These are phyloP conservation scores for Watsonalla binaria DNA, from an alignment of 2,888 invertebrate genomes.

Conservation along the genomic window DNA sequence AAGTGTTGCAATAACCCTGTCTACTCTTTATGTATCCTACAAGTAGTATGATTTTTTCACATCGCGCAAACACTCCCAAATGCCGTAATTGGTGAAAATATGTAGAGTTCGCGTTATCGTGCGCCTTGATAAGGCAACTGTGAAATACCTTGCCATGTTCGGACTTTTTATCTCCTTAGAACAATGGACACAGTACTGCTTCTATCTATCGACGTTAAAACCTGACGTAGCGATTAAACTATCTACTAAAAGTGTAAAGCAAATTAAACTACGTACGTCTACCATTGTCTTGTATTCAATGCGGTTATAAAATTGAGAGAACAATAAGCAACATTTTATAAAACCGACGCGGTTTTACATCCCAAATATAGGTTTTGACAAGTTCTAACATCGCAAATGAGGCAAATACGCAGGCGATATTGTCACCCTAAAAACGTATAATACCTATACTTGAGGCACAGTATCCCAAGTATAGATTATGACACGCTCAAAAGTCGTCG, in stretches of 20 bases:
- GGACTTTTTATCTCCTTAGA: neutral
- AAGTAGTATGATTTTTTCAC: neutral
- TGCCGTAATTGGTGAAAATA: slow-evolving; percentile 16
- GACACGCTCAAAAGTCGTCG: too few relatives aligned
- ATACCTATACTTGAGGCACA: too few relatives aligned
- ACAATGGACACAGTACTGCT: neutral
- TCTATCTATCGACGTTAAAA: neutral
- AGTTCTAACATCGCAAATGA: too few relatives aligned
- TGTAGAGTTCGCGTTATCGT: slow-evolving; percentile 4
- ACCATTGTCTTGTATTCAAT: neutral
- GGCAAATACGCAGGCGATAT: too few relatives aligned
- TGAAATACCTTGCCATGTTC: neutral
- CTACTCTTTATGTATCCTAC: too few relatives aligned
- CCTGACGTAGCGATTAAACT: neutral
- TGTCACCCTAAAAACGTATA: too few relatives aligned
- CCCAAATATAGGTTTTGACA: too few relatives aligned
- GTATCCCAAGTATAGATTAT: too few relatives aligned
- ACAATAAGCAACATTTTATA: neutral
- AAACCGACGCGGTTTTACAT: too few relatives aligned
- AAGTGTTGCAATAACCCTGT: too few relatives aligned
- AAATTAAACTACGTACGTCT: neutral
- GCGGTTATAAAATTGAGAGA: neutral
- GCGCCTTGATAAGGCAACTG: neutral
- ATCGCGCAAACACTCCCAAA: neutral
- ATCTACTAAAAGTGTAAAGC: neutral